Evolutionary conservation across 2,888 invertebrate genomes (phyloP), one percentile per base, ranked within the genome.

Genomic region (Eurois occulta): DNA sequence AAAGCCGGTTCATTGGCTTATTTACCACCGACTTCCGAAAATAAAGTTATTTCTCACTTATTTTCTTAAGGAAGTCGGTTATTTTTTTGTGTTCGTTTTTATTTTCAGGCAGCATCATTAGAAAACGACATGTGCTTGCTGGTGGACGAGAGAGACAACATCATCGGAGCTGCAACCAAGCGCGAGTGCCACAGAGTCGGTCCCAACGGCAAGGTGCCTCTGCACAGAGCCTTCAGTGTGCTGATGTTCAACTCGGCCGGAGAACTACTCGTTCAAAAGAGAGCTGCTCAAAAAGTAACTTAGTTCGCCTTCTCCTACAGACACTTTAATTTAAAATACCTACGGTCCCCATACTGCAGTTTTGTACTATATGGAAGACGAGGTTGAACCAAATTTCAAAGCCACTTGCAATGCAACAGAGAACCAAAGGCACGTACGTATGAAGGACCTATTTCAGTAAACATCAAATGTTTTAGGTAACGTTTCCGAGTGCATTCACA

Each of bases 201-300:
- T 64, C 90, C 96, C 35, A 93, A 97, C 75, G 97, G 97, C 13
- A 93, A 94, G 35, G 95, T 99, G n/a, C 97, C 98, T 77, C 96
- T 99, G 13, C 99, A 99, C 93, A 97, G 99, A 85, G 99, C 99
- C 4, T 99, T 99, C 92, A 99, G 99, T 94, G 98, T 99, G 0
- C 99, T 99, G 92, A 95, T 99, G 4, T 99, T 99, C 92, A 98
- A 99, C 93, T 93, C 96, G 4, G 97, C 96, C 72, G 98, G 98
- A 13, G 98, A 99, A 88, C 97, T 99, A 89, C 95, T 99, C 46
- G 93, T 99, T 13, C 99, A 99, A 91, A 98, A 98, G 90, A 96
- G 99, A 86, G 98, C 99, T 10, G 93, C 97, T 60, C 97, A 97
- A 43, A 99, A 99, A 97, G 84, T 84, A 86, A 77, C n/a, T 35